A percentile compares a stretch with the other conserved stretches of the same genome.
phyloP scores from a whole-genome alignment of 2,888 invertebrate species.

The Drosophila suboccidentalis region DNA sequence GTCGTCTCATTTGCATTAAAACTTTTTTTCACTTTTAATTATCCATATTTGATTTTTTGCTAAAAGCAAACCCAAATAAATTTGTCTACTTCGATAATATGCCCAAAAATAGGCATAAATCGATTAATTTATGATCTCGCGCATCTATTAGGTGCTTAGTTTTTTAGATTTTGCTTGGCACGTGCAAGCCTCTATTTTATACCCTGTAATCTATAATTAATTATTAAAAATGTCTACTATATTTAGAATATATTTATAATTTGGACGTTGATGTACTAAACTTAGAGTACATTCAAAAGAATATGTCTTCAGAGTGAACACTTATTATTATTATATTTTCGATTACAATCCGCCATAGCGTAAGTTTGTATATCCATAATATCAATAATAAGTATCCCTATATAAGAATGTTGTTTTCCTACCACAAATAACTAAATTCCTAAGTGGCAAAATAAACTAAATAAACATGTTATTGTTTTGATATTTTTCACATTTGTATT shows the following conservation, averaged over 20 bases:
- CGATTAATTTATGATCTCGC: slow-evolving; percentile 18
- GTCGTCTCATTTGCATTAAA: slow-evolving; percentile 57
- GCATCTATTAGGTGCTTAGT: background rate
- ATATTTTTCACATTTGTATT: slow-evolving; percentile 36
- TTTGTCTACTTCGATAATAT: slow-evolving; percentile 15
- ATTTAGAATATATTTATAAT: too few species aligned
- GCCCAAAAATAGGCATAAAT: slow-evolving; percentile 34
- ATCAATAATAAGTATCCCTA: too few species aligned
- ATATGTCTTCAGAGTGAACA: too few species aligned
- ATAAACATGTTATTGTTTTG: slow-evolving; percentile 26
- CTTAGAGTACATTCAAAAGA: too few species aligned
- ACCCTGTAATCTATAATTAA: too few species aligned
- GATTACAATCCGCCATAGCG: too few species aligned
- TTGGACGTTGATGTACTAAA: too few species aligned
- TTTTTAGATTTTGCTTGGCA: background rate
- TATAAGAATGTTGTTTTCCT: background rate
- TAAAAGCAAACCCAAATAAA: slow-evolving; percentile 18
- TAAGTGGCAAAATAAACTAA: slow-evolving; percentile 5
- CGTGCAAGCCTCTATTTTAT: slow-evolving; percentile 11
- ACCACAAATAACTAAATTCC: background rate
- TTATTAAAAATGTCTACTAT: too few species aligned
- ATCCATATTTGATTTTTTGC: slow-evolving; percentile 27
- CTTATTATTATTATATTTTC: too few species aligned
- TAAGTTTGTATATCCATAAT: background rate
- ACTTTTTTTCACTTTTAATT: slow-evolving; percentile 64